A percentile compares a stretch with the other conserved stretches of the same genome.
Conservation (phyloP, 2,888 invertebrate species). For the Tribolium freemani region DNA sequence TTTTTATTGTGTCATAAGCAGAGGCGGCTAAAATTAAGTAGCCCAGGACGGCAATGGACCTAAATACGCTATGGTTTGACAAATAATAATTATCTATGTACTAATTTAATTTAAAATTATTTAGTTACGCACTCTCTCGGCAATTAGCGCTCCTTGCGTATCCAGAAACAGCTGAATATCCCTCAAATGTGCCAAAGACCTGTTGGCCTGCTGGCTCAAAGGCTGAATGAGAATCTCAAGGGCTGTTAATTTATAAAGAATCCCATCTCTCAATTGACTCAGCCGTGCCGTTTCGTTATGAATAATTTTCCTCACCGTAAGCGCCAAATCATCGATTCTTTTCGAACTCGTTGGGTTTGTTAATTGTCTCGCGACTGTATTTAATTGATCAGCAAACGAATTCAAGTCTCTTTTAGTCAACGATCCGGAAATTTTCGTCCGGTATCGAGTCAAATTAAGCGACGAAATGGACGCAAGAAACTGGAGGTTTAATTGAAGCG, state of each 20-base stretch:
- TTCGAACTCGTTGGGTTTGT: slow-evolving; percentile 79
- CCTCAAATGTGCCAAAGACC: slow-evolving; percentile 80
- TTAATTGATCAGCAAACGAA: slow-evolving; percentile 77
- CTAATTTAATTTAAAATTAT: neutral
- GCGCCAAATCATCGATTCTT: slow-evolving; percentile 79
- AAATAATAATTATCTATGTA: too few relatives aligned
- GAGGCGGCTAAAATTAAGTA: too few relatives aligned
- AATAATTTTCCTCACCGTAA: slow-evolving; percentile 75
- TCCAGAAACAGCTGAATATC: slow-evolving; percentile 84
- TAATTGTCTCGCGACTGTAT: slow-evolving; percentile 77
- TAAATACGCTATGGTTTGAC: too few relatives aligned
- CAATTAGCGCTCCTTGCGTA: slow-evolving; percentile 79
- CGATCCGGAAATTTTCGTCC: slow-evolving; percentile 73
- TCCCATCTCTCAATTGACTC: slow-evolving; percentile 78
- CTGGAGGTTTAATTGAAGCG: slow-evolving; percentile 73
- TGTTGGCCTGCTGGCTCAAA: slow-evolving; percentile 79
- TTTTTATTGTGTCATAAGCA: too few relatives aligned
- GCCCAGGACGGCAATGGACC: too few relatives aligned
- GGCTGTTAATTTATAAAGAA: slow-evolving; percentile 83
- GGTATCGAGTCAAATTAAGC: slow-evolving; percentile 73
- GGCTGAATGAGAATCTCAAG: slow-evolving; percentile 81
- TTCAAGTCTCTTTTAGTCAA: slow-evolving; percentile 76
- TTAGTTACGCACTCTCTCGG: slow-evolving; percentile 72
- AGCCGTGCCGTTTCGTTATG: slow-evolving; percentile 77
- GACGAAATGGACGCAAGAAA: slow-evolving; percentile 71